These are phyloP conservation scores for Lycaon pictus DNA, from an alignment of 2,113 vertebrate species.

Conservation along the genomic window DNA sequence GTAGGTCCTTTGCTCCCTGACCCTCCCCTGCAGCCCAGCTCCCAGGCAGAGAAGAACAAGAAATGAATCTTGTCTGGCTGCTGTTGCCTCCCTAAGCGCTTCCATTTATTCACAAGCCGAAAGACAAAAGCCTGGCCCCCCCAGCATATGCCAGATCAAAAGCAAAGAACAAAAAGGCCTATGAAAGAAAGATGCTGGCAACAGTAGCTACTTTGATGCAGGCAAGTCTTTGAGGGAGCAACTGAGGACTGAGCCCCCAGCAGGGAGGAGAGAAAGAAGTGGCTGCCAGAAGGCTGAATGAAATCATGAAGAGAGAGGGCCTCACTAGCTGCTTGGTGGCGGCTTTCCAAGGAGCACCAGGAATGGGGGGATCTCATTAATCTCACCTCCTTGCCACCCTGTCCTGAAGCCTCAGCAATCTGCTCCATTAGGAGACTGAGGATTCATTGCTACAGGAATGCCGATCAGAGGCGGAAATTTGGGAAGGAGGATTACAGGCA, in stretches of 20 bases:
- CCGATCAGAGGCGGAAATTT: not conserved
- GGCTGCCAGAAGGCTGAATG: not conserved
- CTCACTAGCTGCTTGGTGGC: not conserved
- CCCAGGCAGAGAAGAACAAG: slow-evolving; percentile 31
- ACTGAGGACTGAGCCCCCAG: slow-evolving; percentile 52
- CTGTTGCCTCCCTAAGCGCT: not conserved
- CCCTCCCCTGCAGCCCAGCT: not conserved
- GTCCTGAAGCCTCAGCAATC: not conserved
- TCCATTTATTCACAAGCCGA: slow-evolving; percentile 59
- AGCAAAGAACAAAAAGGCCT: slow-evolving; percentile 67
- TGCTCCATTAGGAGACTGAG: not conserved
- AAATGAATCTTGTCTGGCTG: not conserved
- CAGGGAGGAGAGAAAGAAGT: not conserved
- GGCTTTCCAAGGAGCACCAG: not conserved
- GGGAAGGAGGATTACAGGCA: not conserved
- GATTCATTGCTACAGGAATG: slow-evolving; percentile 47
- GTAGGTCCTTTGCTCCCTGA: not conserved
- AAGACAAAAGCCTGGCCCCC: slow-evolving; percentile 68
- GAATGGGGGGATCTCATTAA: slow-evolving; percentile 18
- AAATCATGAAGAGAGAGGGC: not conserved
- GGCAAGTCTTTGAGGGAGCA: slow-evolving; percentile 68
- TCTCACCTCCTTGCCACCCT: not conserved
- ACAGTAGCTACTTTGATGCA: slow-evolving; percentile 69
- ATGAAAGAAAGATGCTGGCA: slow-evolving; percentile 64
- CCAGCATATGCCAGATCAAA: slow-evolving; percentile 59